Percentiles rank a stretch among this genome's conserved stretches.
These are phyloP conservation scores for Anthonomus grandis DNA, from an alignment of 1,140 invertebrate genomes.

Conservation along the genomic window DNA sequence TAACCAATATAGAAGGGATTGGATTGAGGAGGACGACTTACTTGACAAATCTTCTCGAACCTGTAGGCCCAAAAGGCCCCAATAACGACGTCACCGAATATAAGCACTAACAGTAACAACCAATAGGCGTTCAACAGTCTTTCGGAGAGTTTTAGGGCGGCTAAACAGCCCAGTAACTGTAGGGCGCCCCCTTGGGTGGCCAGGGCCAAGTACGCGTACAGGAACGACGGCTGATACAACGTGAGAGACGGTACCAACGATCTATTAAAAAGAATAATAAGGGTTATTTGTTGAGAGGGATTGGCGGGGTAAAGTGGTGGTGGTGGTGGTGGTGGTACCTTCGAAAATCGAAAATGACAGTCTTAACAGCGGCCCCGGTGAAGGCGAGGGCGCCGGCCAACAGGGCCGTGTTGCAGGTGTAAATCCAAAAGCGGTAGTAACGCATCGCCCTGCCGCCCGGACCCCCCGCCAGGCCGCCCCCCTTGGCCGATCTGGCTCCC, in stretches of 20 bases:
- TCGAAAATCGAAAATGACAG: slow-evolving; percentile 64
- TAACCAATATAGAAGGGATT: too few species aligned
- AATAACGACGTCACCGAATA: slow-evolving; percentile 79
- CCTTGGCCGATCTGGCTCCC: slow-evolving; percentile 36
- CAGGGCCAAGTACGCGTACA: slow-evolving; percentile 80
- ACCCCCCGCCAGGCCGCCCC: slow-evolving; percentile 29
- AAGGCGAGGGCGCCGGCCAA: slow-evolving; percentile 78
- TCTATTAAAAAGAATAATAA: slow-evolving; percentile 42
- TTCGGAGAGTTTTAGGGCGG: slow-evolving; percentile 75
- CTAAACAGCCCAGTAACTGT: slow-evolving; percentile 74
- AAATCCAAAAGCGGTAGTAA: slow-evolving; percentile 91
- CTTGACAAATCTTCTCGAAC: slow-evolving; percentile 63
- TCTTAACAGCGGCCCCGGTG: slow-evolving; percentile 69
- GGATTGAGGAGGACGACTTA: background rate
- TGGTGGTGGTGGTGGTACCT: slow-evolving; percentile 9
- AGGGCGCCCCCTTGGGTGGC: slow-evolving; percentile 66
- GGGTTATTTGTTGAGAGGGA: background rate
- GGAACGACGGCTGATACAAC: slow-evolving; percentile 74
- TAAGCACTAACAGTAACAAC: slow-evolving; percentile 72
- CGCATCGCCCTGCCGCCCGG: slow-evolving; percentile 48
- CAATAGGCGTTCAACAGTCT: slow-evolving; percentile 80
- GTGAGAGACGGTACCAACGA: slow-evolving; percentile 68
- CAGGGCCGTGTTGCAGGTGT: slow-evolving; percentile 85
- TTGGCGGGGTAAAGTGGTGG: background rate
- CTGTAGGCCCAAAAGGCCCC: slow-evolving; percentile 85